phyloP scores from a whole-genome alignment of 2,113 vertebrate species.

The Semnornis frantzii region DNA sequence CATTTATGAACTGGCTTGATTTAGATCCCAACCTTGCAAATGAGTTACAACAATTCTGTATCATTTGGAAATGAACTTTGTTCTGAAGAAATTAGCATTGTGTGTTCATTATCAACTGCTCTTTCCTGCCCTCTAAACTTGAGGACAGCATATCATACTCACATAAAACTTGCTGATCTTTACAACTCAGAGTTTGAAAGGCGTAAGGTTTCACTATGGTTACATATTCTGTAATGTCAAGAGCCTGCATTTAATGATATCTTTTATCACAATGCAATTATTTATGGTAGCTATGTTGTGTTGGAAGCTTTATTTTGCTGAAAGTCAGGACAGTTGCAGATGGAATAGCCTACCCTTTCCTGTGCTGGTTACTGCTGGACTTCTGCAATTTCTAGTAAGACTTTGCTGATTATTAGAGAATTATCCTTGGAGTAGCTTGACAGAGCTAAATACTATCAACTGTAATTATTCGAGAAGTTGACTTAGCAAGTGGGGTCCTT shows the following conservation, averaged over 20 bases:
- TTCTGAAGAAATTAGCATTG: neutral
- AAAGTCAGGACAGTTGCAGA: constrained; percentile 24
- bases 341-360: neutral
- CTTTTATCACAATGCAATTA: constrained; percentile 30
- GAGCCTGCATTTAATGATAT: constrained; percentile 18
- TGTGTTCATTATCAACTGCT: neutral
- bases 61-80: neutral
- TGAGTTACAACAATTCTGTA: neutral
- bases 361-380: neutral
- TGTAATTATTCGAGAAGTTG: neutral
- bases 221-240: neutral
- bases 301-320: neutral
- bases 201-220: neutral
- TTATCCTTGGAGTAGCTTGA: neutral
- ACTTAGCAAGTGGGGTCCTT: neutral
- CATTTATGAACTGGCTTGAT: neutral
- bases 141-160: neutral
- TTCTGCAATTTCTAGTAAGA: neutral
- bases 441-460: neutral
- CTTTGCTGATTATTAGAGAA: neutral
- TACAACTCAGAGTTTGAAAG: neutral
- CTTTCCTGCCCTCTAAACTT: neutral
- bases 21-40: neutral
- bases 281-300: neutral
- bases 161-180: neutral